These are phyloP conservation scores for Otus sunia DNA, from an alignment of 2,113 vertebrate genomes.

Conservation along the genomic window DNA sequence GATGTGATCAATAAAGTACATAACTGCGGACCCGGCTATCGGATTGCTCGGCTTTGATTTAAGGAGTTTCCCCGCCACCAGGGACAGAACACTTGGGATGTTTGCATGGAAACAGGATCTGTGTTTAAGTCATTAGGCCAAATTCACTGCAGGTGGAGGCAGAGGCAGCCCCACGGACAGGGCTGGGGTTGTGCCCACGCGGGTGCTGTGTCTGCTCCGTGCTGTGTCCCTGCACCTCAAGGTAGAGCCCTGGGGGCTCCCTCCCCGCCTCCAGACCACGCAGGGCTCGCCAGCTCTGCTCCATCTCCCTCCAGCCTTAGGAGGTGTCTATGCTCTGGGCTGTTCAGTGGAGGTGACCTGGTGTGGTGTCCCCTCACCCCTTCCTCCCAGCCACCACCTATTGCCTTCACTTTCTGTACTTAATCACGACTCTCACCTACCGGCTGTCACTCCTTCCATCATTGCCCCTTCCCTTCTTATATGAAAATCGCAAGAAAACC, in stretches of 20 bases:
- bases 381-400: neutral
- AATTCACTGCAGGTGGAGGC: conserved; percentile 64
- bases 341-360: rapidly evolving
- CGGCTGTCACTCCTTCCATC: neutral
- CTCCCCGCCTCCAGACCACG: neutral
- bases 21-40: neutral
- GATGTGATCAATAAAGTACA: conserved; percentile 54
- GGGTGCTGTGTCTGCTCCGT: rapidly evolving
- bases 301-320: neutral
- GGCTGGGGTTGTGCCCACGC: neutral
- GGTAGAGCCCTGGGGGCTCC: neutral
- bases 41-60: conserved; percentile 39
- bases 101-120: conserved; percentile 67
- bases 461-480: neutral
- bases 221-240: neutral
- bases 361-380: rapidly evolving
- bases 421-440: rapidly evolving
- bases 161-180: neutral
- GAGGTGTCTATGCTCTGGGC: neutral
- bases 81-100: conserved; percentile 49
- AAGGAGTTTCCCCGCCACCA: conserved; percentile 55
- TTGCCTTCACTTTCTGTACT: neutral
- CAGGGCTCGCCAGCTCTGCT: neutral
- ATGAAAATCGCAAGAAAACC: neutral
- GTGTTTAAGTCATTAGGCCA: conserved; percentile 65